Conservation (phyloP, 2,797 vertebrate genomes). For the Cirrhinus mrigala region DNA sequence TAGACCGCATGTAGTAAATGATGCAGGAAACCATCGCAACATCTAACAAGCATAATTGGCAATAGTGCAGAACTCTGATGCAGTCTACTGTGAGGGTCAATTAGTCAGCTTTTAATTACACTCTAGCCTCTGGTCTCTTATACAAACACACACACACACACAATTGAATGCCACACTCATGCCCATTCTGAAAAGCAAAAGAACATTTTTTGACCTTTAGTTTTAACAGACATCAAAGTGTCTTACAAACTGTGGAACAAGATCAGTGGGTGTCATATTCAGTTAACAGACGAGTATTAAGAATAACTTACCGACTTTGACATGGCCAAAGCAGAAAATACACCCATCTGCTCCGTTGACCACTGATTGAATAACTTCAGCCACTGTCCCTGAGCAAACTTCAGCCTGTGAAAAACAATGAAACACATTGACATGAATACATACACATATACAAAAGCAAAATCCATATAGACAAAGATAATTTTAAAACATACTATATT, state of each 20-base stretch:
- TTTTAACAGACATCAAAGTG: conserved; percentile 10
- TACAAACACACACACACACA: not conserved
- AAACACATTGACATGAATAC: not conserved
- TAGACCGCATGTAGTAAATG: conserved; percentile 20
- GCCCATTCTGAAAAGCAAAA: conserved; percentile 16
- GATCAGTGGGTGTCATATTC: conserved; percentile 16
- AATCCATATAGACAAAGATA: too few species aligned
- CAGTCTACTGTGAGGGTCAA: conserved; percentile 69
- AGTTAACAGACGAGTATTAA: not conserved
- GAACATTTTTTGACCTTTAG: not conserved
- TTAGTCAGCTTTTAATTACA: conserved; percentile 79
- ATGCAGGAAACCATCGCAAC: conserved; percentile 30
- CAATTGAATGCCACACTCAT: conserved; percentile 15
- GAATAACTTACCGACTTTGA: conserved; percentile 90
- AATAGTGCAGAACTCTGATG: conserved; percentile 61
- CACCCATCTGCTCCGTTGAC: conserved; percentile 97
- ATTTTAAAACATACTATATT: not conserved
- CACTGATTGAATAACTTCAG: conserved; percentile 97
- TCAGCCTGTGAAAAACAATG: conserved; percentile 81
- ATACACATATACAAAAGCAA: too few species aligned
- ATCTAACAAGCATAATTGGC: conserved; percentile 41
- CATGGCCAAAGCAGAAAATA: conserved; percentile 97
- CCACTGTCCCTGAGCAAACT: conserved; percentile 95
- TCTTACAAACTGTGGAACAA: conserved; percentile 19
- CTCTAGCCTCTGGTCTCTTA: conserved; percentile 65